Base-by-base conservation (phyloP, 2,797 vertebrate species). In the Sebastes cheni region DNA sequence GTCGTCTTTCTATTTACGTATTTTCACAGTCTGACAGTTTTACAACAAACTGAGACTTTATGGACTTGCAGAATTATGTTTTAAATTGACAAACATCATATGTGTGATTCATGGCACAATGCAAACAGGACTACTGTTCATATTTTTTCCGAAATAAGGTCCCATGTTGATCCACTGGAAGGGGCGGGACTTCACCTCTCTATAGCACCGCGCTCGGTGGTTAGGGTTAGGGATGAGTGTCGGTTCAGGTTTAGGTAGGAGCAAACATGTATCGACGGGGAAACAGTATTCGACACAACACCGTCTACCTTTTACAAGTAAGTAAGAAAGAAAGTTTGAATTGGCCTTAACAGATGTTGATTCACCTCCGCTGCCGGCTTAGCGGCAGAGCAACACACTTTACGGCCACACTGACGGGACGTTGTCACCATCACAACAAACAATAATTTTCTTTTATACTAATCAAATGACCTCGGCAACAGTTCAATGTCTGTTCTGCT, bases 321-420 rank as follows among this genome's bases (percentile, higher is more conserved):
- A 39, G n/a, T 65, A 39, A 42, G 32, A 64, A 36, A 22, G 32
- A 23, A 64, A 0, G 62, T 39, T 39, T 62, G 34, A 25, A 42
- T 66, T 27, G 36, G 23, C 14, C 14, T 42, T 20, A 18, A 65
- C n/a, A 14, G 32, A 64, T 2, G 13, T 16, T 0, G 34, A 39
- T 18, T 39, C 22, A 14, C 11, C 22, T 65, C 12, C 2, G 20
- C 20, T n/a, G 20, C 20, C 9, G 18, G 8, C 50, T n/a, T 22
- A 0, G 50, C 20, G 8, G 50, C 4, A 54, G 8, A 20, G 46
- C 46, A 20, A 50, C 18, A 54, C 52, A 54, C 52, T 54, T 54
- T 3, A 54, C 46, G 1, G 46, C 4, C 46, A 0, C 18, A 52
- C 42, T 0, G 18, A 52, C 2, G 46, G 46, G 18, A 52, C 18